Evolutionary conservation across 2,797 vertebrate genomes (phyloP).

Genomic region (Euthynnus affinis): DNA sequence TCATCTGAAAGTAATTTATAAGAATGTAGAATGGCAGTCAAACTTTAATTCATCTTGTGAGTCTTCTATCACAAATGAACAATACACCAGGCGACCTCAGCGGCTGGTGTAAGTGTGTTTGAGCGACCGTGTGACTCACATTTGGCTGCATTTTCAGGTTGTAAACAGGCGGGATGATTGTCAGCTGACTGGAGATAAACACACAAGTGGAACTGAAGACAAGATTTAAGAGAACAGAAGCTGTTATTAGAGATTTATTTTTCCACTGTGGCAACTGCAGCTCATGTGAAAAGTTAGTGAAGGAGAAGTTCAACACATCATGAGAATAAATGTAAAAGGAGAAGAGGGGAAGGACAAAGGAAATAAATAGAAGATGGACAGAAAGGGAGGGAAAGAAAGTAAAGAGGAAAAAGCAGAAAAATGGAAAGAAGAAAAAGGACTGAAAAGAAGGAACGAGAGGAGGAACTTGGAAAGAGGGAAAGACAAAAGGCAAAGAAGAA

Average conservation of each 20-base stretch:
- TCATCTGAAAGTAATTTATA: too few relatives aligned
- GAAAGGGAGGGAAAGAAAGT: too few relatives aligned
- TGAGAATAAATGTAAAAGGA: background rate
- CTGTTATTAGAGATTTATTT: too few relatives aligned
- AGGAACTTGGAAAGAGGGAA: background rate
- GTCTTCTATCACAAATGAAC: background rate
- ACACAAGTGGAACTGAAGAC: background rate
- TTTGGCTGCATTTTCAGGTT: constrained; percentile 46
- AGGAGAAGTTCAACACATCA: too few relatives aligned
- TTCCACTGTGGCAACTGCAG: too few relatives aligned
- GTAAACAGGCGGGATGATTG: constrained; percentile 52
- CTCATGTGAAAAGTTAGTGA: background rate
- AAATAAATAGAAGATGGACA: too few relatives aligned
- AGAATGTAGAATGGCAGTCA: background rate
- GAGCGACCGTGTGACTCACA: constrained; percentile 36
- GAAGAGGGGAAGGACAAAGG: too few relatives aligned
- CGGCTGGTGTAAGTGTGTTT: constrained; percentile 26
- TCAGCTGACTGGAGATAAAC: constrained; percentile 62
- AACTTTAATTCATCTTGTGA: background rate
- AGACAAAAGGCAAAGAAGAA: background rate
- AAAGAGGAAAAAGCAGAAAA: too few relatives aligned
- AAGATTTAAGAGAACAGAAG: too few relatives aligned
- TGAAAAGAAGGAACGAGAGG: background rate
- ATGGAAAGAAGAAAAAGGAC: too few relatives aligned
- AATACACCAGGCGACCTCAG: background rate